phyloP scores from a whole-genome alignment of 2,113 vertebrate genomes.

The Ailuropoda melanoleuca region DNA sequence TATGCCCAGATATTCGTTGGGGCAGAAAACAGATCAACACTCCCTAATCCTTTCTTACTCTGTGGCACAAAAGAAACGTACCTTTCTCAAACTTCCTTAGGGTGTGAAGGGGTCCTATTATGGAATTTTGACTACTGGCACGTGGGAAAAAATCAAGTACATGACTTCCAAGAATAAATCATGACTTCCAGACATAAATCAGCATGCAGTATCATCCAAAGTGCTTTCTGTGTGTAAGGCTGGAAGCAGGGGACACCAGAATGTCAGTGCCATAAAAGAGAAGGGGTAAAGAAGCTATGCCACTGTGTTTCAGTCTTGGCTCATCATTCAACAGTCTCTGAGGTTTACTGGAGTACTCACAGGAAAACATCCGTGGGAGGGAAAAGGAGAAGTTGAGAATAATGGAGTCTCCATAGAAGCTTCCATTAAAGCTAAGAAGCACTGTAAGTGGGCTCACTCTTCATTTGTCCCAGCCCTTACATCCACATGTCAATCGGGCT shows the following conservation, averaged over 20 bases:
- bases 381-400: neutral
- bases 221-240: neutral
- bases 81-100: neutral
- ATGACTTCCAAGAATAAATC: neutral
- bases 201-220: neutral
- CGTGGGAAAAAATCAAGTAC: neutral
- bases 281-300: neutral
- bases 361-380: neutral
- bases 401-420: neutral
- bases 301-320: neutral
- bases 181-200: neutral
- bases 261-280: neutral
- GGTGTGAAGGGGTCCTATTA: neutral
- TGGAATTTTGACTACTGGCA: neutral
- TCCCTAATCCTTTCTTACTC: neutral
- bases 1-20: neutral
- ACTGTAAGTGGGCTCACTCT: neutral
- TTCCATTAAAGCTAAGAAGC: neutral
- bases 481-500: neutral
- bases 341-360: neutral
- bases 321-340: neutral
- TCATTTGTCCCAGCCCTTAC: neutral
- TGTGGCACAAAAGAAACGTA: neutral
- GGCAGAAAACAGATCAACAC: neutral
- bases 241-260: neutral